Conservation (phyloP, 2,888 invertebrate genomes). For the Drosophila neotestacea region DNA sequence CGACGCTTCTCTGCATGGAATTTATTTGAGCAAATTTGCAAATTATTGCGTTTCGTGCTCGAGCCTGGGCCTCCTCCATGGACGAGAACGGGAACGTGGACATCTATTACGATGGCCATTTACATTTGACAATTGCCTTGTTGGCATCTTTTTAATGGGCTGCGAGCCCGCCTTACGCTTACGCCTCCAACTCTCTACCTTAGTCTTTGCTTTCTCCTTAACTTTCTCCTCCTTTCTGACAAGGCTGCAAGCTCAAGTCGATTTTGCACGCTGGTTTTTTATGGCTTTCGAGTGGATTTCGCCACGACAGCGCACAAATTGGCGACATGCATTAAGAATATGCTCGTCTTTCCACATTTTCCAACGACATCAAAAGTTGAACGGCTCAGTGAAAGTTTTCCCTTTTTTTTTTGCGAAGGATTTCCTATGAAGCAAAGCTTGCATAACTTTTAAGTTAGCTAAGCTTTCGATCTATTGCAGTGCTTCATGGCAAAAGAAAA, state of each 20-base stretch:
- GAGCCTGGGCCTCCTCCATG: constrained; percentile 9
- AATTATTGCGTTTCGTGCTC: constrained; percentile 70
- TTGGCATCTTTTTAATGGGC: constrained; percentile 76
- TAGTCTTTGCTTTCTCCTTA: not conserved
- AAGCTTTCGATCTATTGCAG: constrained; percentile 8
- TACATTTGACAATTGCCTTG: constrained; percentile 80
- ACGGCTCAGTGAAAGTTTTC: constrained; percentile 11
- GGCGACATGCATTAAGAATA: constrained; percentile 54
- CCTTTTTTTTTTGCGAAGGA: not conserved
- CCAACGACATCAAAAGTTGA: constrained; percentile 16
- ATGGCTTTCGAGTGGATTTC: constrained; percentile 60
- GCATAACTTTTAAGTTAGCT: constrained; percentile 9
- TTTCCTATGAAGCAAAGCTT: constrained; percentile 1
- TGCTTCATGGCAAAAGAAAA: not conserved
- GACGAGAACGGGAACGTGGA: constrained; percentile 51
- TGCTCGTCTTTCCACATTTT: constrained; percentile 15
- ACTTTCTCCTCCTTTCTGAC: not conserved
- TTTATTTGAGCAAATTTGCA: constrained; percentile 80
- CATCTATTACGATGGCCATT: constrained; percentile 74
- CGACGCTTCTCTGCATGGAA: constrained; percentile 67
- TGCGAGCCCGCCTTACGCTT: not conserved
- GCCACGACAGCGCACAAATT: constrained; percentile 55
- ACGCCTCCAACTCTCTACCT: not conserved
- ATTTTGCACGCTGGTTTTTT: constrained; percentile 67
- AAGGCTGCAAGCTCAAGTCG: constrained; percentile 59